Evolutionary conservation across 2,797 vertebrate species (phyloP).

Genomic region (Argyrosomus regius): DNA sequence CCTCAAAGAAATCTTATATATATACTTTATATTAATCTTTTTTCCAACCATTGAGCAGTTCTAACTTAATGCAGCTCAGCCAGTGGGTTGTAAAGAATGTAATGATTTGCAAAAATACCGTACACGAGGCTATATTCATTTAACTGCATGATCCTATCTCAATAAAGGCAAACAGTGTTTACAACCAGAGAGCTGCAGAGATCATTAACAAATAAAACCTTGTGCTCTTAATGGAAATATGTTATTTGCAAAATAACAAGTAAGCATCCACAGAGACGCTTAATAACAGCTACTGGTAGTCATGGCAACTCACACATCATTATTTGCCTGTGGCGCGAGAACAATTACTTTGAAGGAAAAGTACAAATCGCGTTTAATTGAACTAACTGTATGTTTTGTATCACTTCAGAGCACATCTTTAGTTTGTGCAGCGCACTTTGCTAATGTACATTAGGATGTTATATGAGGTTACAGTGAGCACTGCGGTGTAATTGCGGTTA

Average conservation of each 20-base stretch:
- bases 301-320: constrained; percentile 35
- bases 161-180: constrained; percentile 24
- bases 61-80: neutral
- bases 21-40: neutral
- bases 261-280: constrained; percentile 23
- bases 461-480: neutral
- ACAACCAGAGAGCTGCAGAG: constrained; percentile 24
- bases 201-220: constrained; percentile 43
- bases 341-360: constrained; percentile 39
- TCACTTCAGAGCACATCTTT: neutral
- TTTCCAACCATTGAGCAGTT: neutral
- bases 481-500: constrained; percentile 55
- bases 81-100: neutral
- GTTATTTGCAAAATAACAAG: constrained; percentile 48
- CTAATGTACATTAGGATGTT: neutral
- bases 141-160: constrained; percentile 10
- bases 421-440: neutral
- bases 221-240: constrained; percentile 33
- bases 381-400: constrained; percentile 14
- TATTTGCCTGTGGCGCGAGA: constrained; percentile 42
- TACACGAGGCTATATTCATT: constrained; percentile 1
- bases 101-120: neutral
- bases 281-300: constrained; percentile 44
- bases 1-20: neutral
- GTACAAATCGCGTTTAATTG: constrained; percentile 31